A percentile compares a stretch with the other conserved stretches of the same genome.
Evolutionary conservation across 2,797 vertebrate species (phyloP).

Genomic region (Amniataba percoides): DNA sequence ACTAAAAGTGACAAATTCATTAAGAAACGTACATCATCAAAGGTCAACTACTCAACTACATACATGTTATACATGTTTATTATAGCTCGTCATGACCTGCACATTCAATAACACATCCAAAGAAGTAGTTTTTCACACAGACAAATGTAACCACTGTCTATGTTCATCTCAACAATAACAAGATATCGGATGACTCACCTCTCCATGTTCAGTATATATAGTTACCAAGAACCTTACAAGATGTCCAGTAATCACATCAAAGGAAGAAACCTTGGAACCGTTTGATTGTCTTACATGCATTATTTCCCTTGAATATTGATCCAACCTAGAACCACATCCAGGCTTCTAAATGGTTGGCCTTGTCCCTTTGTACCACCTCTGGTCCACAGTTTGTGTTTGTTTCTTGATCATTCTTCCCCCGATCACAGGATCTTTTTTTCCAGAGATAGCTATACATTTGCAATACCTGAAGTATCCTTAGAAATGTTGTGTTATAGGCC

Average conservation of each 20-base stretch:
- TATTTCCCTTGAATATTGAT: conserved; percentile 51
- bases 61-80: conserved; percentile 62
- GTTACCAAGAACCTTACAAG: conserved; percentile 56
- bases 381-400: conserved; percentile 23
- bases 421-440: conserved; percentile 25
- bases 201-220: conserved; percentile 45
- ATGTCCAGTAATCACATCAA: conserved; percentile 51
- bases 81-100: conserved; percentile 68
- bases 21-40: conserved; percentile 65
- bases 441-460: conserved; percentile 26
- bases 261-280: conserved; percentile 63
- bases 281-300: conserved; percentile 82
- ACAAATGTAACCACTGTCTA: conserved; percentile 53
- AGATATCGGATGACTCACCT: conserved; percentile 53
- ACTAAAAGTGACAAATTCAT: conserved; percentile 72
- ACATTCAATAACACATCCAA: conserved; percentile 71
- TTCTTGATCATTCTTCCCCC: conserved; percentile 27
- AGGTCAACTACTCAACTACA: conserved; percentile 67
- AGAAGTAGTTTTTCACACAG: conserved; percentile 57
- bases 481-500: conserved; percentile 35
- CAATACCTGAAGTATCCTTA: conserved; percentile 65
- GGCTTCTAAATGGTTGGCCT: conserved; percentile 19
- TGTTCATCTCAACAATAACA: conserved; percentile 49
- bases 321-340: conserved; percentile 32
- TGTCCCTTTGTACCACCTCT: conserved; percentile 49